phyloP scores from a whole-genome alignment of 2,888 invertebrate species.

The Apantesis nais region DNA sequence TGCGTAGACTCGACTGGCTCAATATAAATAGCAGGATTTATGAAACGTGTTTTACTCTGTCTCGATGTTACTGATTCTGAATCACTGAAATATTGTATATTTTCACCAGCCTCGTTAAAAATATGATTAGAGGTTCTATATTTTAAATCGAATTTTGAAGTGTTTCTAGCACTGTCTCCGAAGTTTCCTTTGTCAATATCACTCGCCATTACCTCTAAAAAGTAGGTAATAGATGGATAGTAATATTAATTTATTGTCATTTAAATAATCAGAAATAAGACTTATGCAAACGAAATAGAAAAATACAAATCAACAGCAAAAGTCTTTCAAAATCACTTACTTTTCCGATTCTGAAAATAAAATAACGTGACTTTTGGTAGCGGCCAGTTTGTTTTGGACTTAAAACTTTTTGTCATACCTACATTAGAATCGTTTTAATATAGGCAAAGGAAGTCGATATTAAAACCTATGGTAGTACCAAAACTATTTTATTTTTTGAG shows the following conservation, averaged over 20 bases:
- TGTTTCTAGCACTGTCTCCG: conserved; percentile 73
- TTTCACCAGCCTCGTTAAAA: conserved; percentile 79
- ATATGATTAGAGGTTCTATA: conserved; percentile 67
- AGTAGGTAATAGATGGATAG: no score
- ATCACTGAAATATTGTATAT: conserved; percentile 76
- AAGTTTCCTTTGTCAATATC: conserved; percentile 68
- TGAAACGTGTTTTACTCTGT: conserved; percentile 81
- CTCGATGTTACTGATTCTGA: conserved; percentile 73
- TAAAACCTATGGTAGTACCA: no score
- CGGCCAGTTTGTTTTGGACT: conserved; percentile 29
- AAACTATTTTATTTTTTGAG: no score
- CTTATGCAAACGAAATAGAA: conserved; percentile 51
- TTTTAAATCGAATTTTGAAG: conserved; percentile 52
- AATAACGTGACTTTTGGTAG: conserved; percentile 33
- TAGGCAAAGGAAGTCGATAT: not conserved
- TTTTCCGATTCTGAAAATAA: conserved; percentile 42
- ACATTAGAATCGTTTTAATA: not conserved
- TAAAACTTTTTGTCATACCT: not conserved
- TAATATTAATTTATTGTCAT: conserved; percentile 42
- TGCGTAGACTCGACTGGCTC: conserved; percentile 79
- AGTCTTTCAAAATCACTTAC: conserved; percentile 56
- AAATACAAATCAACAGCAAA: conserved; percentile 40
- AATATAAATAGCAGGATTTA: conserved; percentile 87
- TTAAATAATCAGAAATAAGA: conserved; percentile 38
- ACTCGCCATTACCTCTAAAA: conserved; percentile 64